A percentile compares a stretch with the other conserved stretches of the same genome.
These are phyloP conservation scores for Girardia tigrina DNA, from an alignment of 2,888 invertebrate genomes.

Conservation along the genomic window DNA sequence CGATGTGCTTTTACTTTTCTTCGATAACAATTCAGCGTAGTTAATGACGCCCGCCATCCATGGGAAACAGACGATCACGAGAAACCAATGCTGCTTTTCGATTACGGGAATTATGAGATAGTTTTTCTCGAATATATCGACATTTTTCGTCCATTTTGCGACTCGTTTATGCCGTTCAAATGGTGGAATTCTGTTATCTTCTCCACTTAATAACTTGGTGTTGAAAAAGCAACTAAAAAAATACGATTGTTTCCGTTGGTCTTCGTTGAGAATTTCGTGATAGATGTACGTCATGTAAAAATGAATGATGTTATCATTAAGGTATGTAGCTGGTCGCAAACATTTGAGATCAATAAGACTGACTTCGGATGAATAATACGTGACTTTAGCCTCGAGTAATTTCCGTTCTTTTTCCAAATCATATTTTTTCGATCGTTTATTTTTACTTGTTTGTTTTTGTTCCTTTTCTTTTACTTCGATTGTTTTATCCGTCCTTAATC, in stretches of 20 bases:
- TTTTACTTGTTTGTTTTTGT: too few species aligned
- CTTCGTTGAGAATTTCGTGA: conserved; percentile 14
- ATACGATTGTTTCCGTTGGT: not conserved
- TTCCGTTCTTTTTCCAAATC: too few species aligned
- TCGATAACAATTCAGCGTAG: not conserved
- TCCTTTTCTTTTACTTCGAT: too few species aligned
- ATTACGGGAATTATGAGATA: conserved; percentile 90
- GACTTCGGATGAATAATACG: too few species aligned
- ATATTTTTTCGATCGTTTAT: too few species aligned
- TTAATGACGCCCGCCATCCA: conserved; percentile 56
- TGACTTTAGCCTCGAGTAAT: too few species aligned
- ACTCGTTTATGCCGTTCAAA: conserved; percentile 64
- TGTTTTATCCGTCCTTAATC: too few species aligned
- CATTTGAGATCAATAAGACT: conserved; percentile 44
- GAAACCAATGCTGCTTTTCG: conserved; percentile 87
- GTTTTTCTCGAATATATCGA: conserved; percentile 88
- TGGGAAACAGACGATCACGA: conserved; percentile 88
- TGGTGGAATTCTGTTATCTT: not conserved
- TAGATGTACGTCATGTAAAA: conserved; percentile 66
- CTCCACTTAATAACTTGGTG: not conserved
- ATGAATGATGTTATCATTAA: conserved; percentile 92
- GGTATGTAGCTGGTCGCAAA: conserved; percentile 75
- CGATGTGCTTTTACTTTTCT: not conserved
- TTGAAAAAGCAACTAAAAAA: conserved; percentile 35
- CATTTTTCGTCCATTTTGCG: conserved; percentile 86